Percentiles rank a stretch among this genome's conserved stretches.
Evolutionary conservation across 1,140 invertebrate species (phyloP).

Genomic region (Solen grandis): DNA sequence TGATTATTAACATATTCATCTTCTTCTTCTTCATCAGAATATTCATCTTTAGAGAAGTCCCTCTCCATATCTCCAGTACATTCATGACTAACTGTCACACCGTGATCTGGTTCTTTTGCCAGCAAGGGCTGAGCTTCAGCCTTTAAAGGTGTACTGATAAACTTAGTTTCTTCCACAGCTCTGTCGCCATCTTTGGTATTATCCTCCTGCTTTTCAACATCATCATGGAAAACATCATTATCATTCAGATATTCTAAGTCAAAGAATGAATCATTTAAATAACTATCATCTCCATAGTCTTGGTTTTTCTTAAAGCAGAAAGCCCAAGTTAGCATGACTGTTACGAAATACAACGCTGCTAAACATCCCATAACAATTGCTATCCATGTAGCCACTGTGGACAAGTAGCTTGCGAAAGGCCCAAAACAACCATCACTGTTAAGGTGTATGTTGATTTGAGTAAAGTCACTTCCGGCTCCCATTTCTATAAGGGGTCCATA

Average conservation of each 20-base stretch:
- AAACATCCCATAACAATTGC: conserved; percentile 29
- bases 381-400: conserved; percentile 12
- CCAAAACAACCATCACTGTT: conserved; percentile 48
- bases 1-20: not conserved
- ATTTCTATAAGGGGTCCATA: conserved; percentile 18
- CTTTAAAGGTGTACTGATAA: conserved; percentile 18
- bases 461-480: conserved; percentile 1
- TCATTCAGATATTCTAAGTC: conserved; percentile 37
- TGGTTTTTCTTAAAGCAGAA: conserved; percentile 51
- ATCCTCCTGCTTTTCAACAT: not conserved
- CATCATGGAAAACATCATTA: conserved; percentile 21
- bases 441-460: conserved; percentile 18
- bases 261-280: conserved; percentile 24
- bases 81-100: not conserved
- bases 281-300: conserved; percentile 41
- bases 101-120: not conserved
- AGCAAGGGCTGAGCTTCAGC: not conserved
- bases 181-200: conserved; percentile 8
- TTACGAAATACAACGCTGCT: conserved; percentile 40
- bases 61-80: not conserved
- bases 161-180: conserved; percentile 30
- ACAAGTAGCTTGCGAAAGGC: conserved; percentile 10
- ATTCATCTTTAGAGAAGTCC: not conserved
- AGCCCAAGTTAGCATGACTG: conserved; percentile 52
- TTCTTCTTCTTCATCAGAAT: not conserved